Conservation (phyloP, 1,140 invertebrate species). For the Acromyrmex heyeri region DNA sequence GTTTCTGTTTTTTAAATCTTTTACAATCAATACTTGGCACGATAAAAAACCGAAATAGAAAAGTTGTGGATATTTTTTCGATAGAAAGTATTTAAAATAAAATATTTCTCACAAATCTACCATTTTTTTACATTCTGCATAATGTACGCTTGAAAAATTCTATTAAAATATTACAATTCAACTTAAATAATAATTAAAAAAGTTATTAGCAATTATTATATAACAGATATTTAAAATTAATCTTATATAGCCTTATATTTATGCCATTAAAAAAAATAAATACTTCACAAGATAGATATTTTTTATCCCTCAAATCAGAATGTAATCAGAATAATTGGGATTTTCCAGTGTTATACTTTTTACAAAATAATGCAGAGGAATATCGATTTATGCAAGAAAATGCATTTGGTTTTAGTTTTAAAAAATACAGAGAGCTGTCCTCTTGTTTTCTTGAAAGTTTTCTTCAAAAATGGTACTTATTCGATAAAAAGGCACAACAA, state of each 20-base stretch:
- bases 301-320: not conserved
- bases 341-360: not conserved
- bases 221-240: not conserved
- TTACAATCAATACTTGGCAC: not conserved
- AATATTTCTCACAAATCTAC: not conserved
- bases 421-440: not conserved
- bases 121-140: not conserved
- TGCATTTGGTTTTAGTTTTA: not conserved
- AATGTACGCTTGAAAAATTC: not conserved
- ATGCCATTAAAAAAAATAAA: not conserved
- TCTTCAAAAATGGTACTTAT: not conserved
- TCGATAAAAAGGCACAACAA: not conserved
- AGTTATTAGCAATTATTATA: not conserved
- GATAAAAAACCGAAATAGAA: not conserved
- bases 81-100: not conserved
- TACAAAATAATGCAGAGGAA: not conserved
- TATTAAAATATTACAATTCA: not conserved
- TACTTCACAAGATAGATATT: not conserved
- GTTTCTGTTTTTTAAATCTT: not conserved
- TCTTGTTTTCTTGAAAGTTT: not conserved
- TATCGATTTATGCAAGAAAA: not conserved
- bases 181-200: not conserved
- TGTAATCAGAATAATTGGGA: not conserved
- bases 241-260: not conserved
- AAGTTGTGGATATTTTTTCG: not conserved